Evolutionary conservation across 2,113 vertebrate species (phyloP), one percentile per base, ranked within the genome.

Genomic region (Rhipidura dahli): DNA sequence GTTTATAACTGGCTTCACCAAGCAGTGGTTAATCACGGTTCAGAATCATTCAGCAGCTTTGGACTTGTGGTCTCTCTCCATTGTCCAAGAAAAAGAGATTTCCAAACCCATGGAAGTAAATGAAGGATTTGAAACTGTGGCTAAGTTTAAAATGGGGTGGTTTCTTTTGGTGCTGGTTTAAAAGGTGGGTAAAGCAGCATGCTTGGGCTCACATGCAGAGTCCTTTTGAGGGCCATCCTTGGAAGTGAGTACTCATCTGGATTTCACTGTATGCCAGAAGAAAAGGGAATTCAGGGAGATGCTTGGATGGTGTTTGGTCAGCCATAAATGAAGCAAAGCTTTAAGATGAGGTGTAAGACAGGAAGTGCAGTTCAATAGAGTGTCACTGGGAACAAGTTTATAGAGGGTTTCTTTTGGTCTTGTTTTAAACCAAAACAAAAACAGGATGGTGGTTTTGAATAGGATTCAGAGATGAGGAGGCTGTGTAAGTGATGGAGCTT

Each of bases 341-440:
- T 79, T 42, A 87, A 54, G 73, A 64, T 78, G 93, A 95, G 72
- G 83, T 95, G 64, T 89, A 92, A 96, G 87, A 54, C 63, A 83
- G 94, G 90, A 97, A 94, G 68, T 26, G 24, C 60, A 89, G 50
- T 88, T 96, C 68, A 83, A 23, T 70, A 24, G 63, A 42, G 87
- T 91, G 87, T 93, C 89, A 87, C 76, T 78, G 89, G 80, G 80
- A 95, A 47, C 39, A 81, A 50, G 76, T 92, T 95, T 89, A 71
- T 73, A 81, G 91, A 78, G 51, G 35, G 17, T 63, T 95, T 90
- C 64, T 96, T 90, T 89, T 81, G 89, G 93, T 94, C 76, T 81
- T 83, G 39, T 81, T 95, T 93, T 63, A 90, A 94, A 92, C 47
- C 68, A 59, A 96, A 95, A 77, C 71, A 88, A 83, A 86, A 72